Evolutionary conservation across 2,888 invertebrate species (phyloP), one percentile per base, ranked within the genome.

Genomic region (Argyresthia albistria): DNA sequence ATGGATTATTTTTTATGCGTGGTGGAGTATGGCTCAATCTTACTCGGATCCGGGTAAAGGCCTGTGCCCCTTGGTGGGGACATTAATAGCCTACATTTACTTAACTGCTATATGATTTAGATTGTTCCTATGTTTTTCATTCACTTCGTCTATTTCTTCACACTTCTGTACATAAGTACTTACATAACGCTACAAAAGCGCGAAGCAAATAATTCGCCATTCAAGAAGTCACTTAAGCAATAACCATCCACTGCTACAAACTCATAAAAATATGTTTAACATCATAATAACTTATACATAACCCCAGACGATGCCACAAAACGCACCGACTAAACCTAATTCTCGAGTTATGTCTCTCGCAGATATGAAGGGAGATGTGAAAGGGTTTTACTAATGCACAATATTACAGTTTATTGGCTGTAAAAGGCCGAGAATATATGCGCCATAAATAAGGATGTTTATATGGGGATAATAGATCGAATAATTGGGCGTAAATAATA

Each of bases 321-420:
- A 73, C 76, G 73, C 73, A 65, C 65, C 67, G 67, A 70, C 73
- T 71, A 70, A 73, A 80, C 75, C 73, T 76, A 79, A 81, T 80
- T 81, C 79, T 70, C 69, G 62, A 74, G 76, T 82, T 80, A 83
- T 80, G 69, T 67, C 60, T 66, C 61, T 60, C 57, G 57, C 64
- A 67, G 77, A 79, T 76, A 76, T 72, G 77, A 74, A 59, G 59
- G 65, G 58, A 62, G 62, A 76, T 78, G 78, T 80, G 82, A 79
- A 80, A 77, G 77, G 77, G 25, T 6, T 68, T 69, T 74, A 76
- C 80, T 80, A 81, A 83, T 79, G 73, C 69, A 70, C 72, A 80
- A 80, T 82, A 81, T 80, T 73, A 73, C 76, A 77, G 75, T 86
- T 86, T 82, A 84, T 62, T 80, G 72, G 71, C 80, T 67, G 78